phyloP scores from a whole-genome alignment of 92 coral and sea anemone species.

The Parazoanthus darwini region DNA sequence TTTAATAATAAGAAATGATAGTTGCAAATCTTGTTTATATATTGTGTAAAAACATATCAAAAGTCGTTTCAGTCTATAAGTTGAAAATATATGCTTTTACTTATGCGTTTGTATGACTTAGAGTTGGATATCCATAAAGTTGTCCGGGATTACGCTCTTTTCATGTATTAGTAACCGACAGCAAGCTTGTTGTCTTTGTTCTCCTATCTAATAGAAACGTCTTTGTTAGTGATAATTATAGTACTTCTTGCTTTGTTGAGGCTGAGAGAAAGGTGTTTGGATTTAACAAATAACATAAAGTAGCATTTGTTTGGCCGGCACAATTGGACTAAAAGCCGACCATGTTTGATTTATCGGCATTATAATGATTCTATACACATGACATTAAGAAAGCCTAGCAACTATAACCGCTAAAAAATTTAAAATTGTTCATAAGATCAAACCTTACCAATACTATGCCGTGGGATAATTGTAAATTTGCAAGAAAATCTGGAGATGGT shows the following conservation, averaged over 20 bases:
- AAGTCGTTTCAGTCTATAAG: not conserved
- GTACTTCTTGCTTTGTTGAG: conserved; percentile 28
- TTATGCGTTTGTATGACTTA: not conserved
- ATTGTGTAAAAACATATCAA: not conserved
- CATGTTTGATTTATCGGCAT: conserved; percentile 33
- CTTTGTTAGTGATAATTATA: conserved; percentile 6
- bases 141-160: not conserved
- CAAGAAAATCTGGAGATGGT: not conserved
- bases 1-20: not conserved
- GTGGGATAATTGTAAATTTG: not conserved
- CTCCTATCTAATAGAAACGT: conserved; percentile 7
- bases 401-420: not conserved
- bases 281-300: conserved; percentile 37
- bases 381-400: conserved; percentile 8
- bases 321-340: conserved; percentile 43
- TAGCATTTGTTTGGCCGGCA: conserved; percentile 37
- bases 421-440: not conserved
- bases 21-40: not conserved
- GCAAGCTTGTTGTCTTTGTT: not conserved
- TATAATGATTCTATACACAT: conserved; percentile 24
- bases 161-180: not conserved
- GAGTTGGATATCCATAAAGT: not conserved
- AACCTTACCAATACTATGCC: not conserved
- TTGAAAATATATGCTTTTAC: not conserved
- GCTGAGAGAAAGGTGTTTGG: conserved; percentile 41